Conservation (phyloP, 2,797 vertebrate genomes). For the Chiroxiphia lanceolata region DNA sequence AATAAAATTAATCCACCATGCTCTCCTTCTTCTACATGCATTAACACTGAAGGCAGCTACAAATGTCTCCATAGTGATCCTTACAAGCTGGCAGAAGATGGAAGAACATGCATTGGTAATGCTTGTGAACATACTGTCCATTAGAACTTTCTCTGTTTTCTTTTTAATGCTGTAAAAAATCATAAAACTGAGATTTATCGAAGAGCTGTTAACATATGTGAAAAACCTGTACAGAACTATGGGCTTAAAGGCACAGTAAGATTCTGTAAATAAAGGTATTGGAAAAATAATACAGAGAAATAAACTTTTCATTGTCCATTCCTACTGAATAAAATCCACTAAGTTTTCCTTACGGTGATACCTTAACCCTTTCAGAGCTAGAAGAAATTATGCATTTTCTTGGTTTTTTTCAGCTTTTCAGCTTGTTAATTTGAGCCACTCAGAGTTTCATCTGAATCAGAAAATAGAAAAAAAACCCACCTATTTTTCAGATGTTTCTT, state of each 20-base stretch:
- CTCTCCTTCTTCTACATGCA: constrained; percentile 66
- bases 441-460: background rate
- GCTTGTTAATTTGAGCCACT: background rate
- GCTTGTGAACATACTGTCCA: background rate
- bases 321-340: background rate
- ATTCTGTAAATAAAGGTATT: background rate
- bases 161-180: background rate
- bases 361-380: background rate
- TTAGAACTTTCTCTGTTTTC: background rate
- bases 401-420: background rate
- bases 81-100: constrained; percentile 54
- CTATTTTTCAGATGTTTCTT: background rate
- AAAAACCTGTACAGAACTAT: background rate
- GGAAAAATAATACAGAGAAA: constrained; percentile 5
- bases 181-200: background rate
- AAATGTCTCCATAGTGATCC: constrained; percentile 65
- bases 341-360: background rate
- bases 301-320: background rate
- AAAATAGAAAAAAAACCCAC: fast-evolving
- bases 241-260: background rate
- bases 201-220: background rate
- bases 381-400: background rate
- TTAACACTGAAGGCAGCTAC: constrained; percentile 76
- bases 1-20: constrained; percentile 61
- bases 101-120: constrained; percentile 68